Evolutionary conservation across 2,888 invertebrate genomes (phyloP).

Genomic region (Taenaris catops): DNA sequence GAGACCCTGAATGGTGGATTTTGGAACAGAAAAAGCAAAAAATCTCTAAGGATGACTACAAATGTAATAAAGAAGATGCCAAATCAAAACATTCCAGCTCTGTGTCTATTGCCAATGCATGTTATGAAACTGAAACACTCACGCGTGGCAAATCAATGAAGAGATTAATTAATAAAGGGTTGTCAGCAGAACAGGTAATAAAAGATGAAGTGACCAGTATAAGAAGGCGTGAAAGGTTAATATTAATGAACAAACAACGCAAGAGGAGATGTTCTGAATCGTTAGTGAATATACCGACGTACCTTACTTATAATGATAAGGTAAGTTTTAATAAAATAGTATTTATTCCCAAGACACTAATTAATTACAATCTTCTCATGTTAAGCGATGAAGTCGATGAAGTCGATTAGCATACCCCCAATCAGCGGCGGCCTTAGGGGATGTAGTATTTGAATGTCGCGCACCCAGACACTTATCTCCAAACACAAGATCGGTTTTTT

Average conservation of each 20-base stretch:
- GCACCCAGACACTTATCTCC: too few relatives aligned
- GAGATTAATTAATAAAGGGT: constrained; percentile 46
- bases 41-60: constrained; percentile 26
- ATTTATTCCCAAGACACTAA: too few relatives aligned
- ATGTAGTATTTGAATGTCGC: too few relatives aligned
- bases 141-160: constrained; percentile 55
- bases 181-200: constrained; percentile 51
- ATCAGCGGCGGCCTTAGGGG: too few relatives aligned
- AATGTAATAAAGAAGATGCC: constrained; percentile 34
- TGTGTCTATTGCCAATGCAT: constrained; percentile 67
- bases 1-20: constrained; percentile 92
- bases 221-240: constrained; percentile 41
- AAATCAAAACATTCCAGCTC: constrained; percentile 71
- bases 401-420: too few relatives aligned
- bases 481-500: too few relatives aligned
- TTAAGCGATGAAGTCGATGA: too few relatives aligned
- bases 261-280: constrained; percentile 71
- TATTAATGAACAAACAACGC: constrained; percentile 35
- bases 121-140: constrained; percentile 49
- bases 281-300: constrained; percentile 87
- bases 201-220: constrained; percentile 52
- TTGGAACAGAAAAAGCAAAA: constrained; percentile 80
- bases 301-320: constrained; percentile 84
- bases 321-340: too few relatives aligned
- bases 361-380: too few relatives aligned